These are phyloP conservation scores for Drosophila bifasciata DNA, from an alignment of 1,140 invertebrate genomes.

Conservation along the genomic window DNA sequence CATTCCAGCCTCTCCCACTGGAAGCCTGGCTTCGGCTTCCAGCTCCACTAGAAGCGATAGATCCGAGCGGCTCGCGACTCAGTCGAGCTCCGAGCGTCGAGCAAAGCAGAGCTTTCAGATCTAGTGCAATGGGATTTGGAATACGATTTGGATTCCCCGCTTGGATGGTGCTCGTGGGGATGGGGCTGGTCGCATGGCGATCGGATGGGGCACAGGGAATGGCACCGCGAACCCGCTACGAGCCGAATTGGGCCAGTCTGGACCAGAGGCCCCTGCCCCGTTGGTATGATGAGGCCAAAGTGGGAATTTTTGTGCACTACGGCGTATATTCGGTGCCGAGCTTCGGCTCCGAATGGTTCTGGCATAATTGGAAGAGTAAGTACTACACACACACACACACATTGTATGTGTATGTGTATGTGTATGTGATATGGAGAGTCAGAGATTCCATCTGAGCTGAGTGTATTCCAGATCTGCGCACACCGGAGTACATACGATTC, in stretches of 20 bases:
- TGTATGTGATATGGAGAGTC: no score
- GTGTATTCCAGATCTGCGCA: slow-evolving; percentile 44
- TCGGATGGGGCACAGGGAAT: slow-evolving; percentile 23
- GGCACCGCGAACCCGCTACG: slow-evolving; percentile 83
- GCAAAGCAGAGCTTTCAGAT: background rate
- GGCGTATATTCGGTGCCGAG: slow-evolving; percentile 96
- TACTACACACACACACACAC: background rate
- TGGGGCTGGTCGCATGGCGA: slow-evolving; percentile 9
- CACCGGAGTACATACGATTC: slow-evolving; percentile 85
- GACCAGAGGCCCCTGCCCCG: slow-evolving; percentile 91
- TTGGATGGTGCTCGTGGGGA: slow-evolving; percentile 23
- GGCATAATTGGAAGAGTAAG: slow-evolving; percentile 90
- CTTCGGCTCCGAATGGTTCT: slow-evolving; percentile 95
- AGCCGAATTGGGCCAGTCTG: slow-evolving; percentile 92
- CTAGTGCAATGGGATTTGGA: slow-evolving; percentile 25
- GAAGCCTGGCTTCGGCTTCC: no score
- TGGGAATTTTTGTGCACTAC: slow-evolving; percentile 98
- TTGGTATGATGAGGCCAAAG: slow-evolving; percentile 96
- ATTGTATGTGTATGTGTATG: no score
- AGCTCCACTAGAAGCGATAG: no score
- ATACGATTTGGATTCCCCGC: slow-evolving; percentile 32
- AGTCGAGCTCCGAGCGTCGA: slow-evolving; percentile 17
- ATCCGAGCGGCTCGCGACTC: background rate
- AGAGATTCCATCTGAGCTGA: background rate
- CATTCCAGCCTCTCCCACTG: background rate